Conservation (phyloP, 2,888 invertebrate species). For the Hanleya hanleyi region DNA sequence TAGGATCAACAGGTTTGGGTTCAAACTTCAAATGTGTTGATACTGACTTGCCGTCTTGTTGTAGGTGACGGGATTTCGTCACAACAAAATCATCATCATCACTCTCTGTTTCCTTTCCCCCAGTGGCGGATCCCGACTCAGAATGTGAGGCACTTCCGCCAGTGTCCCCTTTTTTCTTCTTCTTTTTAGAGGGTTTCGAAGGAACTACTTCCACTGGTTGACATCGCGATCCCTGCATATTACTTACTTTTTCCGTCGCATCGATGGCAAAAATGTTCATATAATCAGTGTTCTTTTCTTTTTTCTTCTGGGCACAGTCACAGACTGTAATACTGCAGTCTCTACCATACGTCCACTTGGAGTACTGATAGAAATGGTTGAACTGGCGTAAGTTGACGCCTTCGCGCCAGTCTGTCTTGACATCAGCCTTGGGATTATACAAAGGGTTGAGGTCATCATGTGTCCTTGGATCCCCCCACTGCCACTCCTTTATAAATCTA, state of each 20-base stretch:
- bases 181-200: too few relatives aligned
- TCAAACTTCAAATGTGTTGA: too few relatives aligned
- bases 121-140: too few relatives aligned
- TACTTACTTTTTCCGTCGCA: background rate
- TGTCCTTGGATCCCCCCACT: slow-evolving; percentile 52
- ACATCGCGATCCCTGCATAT: too few relatives aligned
- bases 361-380: slow-evolving; percentile 47
- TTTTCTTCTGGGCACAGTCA: background rate
- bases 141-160: too few relatives aligned
- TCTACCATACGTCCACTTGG: slow-evolving; percentile 37
- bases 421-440: slow-evolving; percentile 42
- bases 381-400: slow-evolving; percentile 38
- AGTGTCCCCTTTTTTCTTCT: too few relatives aligned
- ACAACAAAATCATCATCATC: too few relatives aligned
- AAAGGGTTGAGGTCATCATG: slow-evolving; percentile 51
- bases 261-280: background rate
- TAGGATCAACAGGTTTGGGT: too few relatives aligned
- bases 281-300: background rate
- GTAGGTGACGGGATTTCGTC: too few relatives aligned
- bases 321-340: background rate
- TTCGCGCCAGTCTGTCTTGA: slow-evolving; percentile 47
- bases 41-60: too few relatives aligned
- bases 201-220: too few relatives aligned
- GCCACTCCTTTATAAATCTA: slow-evolving; percentile 47
- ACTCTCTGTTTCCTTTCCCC: too few relatives aligned